Evolutionary conservation across 23 tunicate species (phyloP).

Genomic region (Trididemnum clinides): DNA sequence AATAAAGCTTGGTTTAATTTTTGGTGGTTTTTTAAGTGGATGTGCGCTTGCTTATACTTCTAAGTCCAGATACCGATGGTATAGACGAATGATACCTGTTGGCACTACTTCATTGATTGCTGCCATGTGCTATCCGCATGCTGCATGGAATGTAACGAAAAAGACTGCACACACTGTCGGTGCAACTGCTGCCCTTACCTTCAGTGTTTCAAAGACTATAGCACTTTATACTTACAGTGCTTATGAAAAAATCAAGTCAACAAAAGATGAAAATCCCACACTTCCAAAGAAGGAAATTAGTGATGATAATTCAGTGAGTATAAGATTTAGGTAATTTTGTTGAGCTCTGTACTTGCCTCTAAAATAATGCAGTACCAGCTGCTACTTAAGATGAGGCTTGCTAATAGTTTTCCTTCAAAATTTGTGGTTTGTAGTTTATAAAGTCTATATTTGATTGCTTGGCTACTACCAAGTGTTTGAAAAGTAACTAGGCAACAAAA

Average conservation of each 20-base stretch:
- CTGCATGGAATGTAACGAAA: constrained; percentile 13
- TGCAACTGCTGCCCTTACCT: background rate
- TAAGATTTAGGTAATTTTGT: no score
- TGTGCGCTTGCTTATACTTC: constrained; percentile 6
- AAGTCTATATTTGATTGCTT: no score
- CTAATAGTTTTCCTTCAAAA: no score
- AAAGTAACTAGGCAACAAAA: constrained; percentile 1
- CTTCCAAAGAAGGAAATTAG: background rate
- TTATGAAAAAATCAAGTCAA: background rate
- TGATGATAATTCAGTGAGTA: no score
- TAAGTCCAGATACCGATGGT: constrained; percentile 16
- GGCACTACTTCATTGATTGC: constrained; percentile 20
- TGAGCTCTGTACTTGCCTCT: no score
- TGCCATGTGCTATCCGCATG: constrained; percentile 26
- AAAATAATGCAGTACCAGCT: no score
- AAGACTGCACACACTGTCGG: background rate
- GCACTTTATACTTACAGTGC: background rate
- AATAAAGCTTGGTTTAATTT: constrained; percentile 31
- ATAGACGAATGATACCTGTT: constrained; percentile 28
- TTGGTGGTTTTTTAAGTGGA: constrained; percentile 22
- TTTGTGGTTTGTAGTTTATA: no score
- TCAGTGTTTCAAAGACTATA: background rate
- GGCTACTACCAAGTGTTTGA: background rate
- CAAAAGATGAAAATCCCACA: background rate
- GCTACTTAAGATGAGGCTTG: no score